Base-by-base conservation (phyloP, 2,797 vertebrate species). In the Tympanoctomys barrerae region DNA sequence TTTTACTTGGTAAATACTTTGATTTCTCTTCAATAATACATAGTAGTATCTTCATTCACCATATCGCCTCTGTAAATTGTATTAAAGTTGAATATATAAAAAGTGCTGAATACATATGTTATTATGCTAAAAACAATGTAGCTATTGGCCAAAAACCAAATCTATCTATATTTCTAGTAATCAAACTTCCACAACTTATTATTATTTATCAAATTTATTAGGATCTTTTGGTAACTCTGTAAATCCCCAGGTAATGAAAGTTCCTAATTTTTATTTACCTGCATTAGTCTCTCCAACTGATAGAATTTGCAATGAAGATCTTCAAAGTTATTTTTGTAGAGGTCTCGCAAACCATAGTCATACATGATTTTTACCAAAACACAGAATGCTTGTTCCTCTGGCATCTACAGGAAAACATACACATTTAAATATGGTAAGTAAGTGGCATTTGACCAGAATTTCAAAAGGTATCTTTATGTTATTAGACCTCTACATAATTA, bases 241-340 rank as follows among this genome's bases (percentile, higher is more conserved):
- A 73, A 54, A 68, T 59, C 12, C 36, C 31, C 52, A 9, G 96
- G 82, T 6, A 2, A 91, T 39, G 88, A 94, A 79, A 92, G 78
- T 84, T 88, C 90, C 19, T 92, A 52, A 73, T n/a, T 80, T 79
- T 75, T 52, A 86, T 28, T 90, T 96, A 99, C 99, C 99, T 99
- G 99, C 97, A 99, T 98, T 90, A 99, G 98, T 96, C 98, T 99
- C 98, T 99, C 99, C 97, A 99, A 98, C 94, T 99, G 99, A 98
- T 99, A 99, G 97, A 99, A 99, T 98, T 99, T 99, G 99, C 99
- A 99, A 93, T 99, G 99, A 92, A 99, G 99, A 98, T 99, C 99
- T 98, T 99, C 99, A 98, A 99, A 99, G 98, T 99, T 99, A 98
- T 99, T 99, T 98, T 98, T 99, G 98, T 99, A 99, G 92, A 99